Evolutionary conservation across 2,888 invertebrate species (phyloP).

Genomic region (Onchidella celtica): DNA sequence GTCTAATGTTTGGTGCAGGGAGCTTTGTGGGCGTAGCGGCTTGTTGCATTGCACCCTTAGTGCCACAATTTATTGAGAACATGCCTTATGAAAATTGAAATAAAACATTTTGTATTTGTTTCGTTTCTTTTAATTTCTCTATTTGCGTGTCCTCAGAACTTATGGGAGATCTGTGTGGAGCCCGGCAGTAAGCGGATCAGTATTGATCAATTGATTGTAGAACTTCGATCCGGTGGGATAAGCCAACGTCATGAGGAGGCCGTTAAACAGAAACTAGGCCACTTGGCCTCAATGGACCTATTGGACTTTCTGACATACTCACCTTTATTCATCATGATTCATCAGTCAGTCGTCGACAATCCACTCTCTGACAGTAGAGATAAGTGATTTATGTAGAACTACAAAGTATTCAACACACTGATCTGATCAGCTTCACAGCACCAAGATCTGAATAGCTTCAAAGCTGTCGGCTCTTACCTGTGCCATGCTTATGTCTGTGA

Average conservation of each 20-base stretch:
- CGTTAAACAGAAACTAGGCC: slow-evolving; percentile 72
- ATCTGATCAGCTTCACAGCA: too few relatives aligned
- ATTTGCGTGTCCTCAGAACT: slow-evolving; percentile 70
- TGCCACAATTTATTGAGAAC: too few relatives aligned
- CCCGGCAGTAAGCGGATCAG: slow-evolving; percentile 72
- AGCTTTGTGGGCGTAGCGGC: too few relatives aligned
- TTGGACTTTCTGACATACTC: slow-evolving; percentile 79
- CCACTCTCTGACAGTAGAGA: slow-evolving; percentile 70
- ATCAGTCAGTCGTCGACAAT: slow-evolving; percentile 75
- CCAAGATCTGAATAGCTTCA: too few relatives aligned
- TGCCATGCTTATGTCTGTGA: too few relatives aligned
- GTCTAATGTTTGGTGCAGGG: too few relatives aligned
- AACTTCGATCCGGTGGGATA: slow-evolving; percentile 77
- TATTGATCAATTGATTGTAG: slow-evolving; percentile 75
- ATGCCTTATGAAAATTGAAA: too few relatives aligned
- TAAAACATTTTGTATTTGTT: too few relatives aligned
- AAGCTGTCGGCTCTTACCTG: too few relatives aligned
- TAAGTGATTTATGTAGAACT: not conserved
- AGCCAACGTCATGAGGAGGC: slow-evolving; percentile 72
- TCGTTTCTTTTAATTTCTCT: too few relatives aligned
- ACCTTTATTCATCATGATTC: slow-evolving; percentile 78
- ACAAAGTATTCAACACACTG: too few relatives aligned
- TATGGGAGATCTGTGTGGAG: slow-evolving; percentile 79
- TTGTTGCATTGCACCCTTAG: too few relatives aligned
- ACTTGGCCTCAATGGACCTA: slow-evolving; percentile 71